Evolutionary conservation across 1,140 invertebrate genomes (phyloP), one percentile per base, ranked within the genome.

Genomic region (Diabrotica undecimpunctata): DNA sequence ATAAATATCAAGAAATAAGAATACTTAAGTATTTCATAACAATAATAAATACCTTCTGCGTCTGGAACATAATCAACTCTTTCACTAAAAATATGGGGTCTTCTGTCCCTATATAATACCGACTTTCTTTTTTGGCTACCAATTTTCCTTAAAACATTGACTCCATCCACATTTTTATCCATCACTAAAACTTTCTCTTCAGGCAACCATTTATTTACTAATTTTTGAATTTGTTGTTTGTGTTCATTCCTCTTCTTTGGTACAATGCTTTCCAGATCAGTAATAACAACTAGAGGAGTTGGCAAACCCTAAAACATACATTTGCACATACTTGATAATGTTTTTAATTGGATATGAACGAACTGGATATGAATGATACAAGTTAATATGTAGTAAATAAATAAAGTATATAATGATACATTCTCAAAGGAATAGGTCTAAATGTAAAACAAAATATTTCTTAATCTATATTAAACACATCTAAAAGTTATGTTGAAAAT

Each of bases 21-120:
- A n/a, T n/a, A n/a, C n/a, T n/a, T 25, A 25, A 2, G 25, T 25
- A 25, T 25, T 25, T 25, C 4, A 25, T 25, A 25, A 25, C 25
- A 25, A 25, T 25, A 25, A 25, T 25, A 4, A 25, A 80, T 78
- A 61, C 81, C 81, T 75, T 84, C 80, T 62, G 69, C 50, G 75
- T 86, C 80, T 7, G 84, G 77, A 64, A 84, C 79, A 83, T 87
- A 96, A 66, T 89, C 83, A 7, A 93, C 75, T 69, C 88, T 77
- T 80, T 98, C 95, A 35, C 89, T 90, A 57, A 95, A 81, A 53
- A 98, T 75, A 79, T 95, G 88, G 2, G 93, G 84, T 69, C 95
- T 82, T 72, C 86, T 86, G 74, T 92, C 89, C 75, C 90, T 86
- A 71, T 90, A 92, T 68, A 85, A 83, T 10, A 95, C 78, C 7